These are phyloP conservation scores for Alectura lathami DNA, from an alignment of 2,113 vertebrate genomes.

Conservation along the genomic window DNA sequence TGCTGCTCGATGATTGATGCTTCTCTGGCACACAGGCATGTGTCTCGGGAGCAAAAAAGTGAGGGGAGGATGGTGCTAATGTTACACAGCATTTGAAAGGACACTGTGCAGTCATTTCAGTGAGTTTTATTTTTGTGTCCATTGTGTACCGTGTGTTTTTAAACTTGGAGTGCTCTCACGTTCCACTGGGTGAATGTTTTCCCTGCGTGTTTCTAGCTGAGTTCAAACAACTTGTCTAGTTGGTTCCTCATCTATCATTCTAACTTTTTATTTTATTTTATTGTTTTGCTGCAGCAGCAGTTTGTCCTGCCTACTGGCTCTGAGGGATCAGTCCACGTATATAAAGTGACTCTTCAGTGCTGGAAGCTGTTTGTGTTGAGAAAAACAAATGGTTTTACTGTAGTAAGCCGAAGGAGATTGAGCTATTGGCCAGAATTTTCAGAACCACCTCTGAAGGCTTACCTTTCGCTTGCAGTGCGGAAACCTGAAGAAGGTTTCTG, in stretches of 20 bases:
- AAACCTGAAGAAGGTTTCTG: background rate
- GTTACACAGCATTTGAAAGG: background rate
- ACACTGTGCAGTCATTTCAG: background rate
- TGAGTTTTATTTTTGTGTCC: background rate
- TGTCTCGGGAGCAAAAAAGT: background rate
- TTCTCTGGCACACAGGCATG: background rate
- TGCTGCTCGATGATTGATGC: slow-evolving; percentile 44
- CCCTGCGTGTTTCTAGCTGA: background rate
- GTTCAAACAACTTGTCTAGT: background rate
- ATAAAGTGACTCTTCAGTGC: background rate
- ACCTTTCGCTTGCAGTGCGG: too few relatives aligned
- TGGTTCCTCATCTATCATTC: background rate
- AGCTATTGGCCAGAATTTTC: background rate
- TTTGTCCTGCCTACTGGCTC: background rate
- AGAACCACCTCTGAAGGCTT: background rate
- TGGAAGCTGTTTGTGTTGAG: background rate
- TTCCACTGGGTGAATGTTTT: background rate
- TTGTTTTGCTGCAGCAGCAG: background rate
- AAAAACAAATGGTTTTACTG: background rate
- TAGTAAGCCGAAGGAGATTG: background rate
- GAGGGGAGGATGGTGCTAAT: background rate
- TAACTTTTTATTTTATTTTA: background rate
- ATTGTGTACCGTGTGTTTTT: background rate
- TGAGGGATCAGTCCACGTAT: background rate
- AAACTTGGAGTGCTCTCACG: background rate